Evolutionary conservation across 2,113 vertebrate species (phyloP).

Genomic region (Sapayoa aenigma): DNA sequence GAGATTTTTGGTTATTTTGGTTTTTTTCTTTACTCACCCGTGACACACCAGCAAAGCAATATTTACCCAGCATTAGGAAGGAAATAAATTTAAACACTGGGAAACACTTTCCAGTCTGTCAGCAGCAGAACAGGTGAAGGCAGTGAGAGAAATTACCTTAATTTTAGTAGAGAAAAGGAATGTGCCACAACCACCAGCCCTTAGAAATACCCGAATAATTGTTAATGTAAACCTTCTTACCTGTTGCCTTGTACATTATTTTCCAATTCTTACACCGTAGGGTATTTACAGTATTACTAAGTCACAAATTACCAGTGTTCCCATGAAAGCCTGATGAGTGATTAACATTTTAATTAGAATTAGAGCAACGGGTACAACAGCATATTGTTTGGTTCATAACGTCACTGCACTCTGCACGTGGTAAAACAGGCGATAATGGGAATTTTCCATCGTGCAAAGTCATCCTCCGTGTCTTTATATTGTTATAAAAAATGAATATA

Average conservation of each 20-base stretch:
- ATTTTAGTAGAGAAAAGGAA: not conserved
- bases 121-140: not conserved
- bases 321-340: not conserved
- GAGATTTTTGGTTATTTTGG: not conserved
- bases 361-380: not conserved
- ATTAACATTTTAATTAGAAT: not conserved
- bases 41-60: not conserved
- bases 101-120: not conserved
- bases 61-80: not conserved
- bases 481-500: not conserved
- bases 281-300: not conserved
- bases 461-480: not conserved
- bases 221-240: not conserved
- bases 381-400: not conserved
- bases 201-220: not conserved
- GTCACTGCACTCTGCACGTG: not conserved
- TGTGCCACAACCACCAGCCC: not conserved
- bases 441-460: not conserved
- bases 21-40: not conserved
- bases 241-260: not conserved
- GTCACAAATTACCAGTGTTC: not conserved
- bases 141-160: not conserved
- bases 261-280: not conserved
- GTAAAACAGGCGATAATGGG: accelerated
- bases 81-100: not conserved